Evolutionary conservation across 2,888 invertebrate genomes (phyloP), one percentile per base, ranked within the genome.

Genomic region (Halictus ligatus): DNA sequence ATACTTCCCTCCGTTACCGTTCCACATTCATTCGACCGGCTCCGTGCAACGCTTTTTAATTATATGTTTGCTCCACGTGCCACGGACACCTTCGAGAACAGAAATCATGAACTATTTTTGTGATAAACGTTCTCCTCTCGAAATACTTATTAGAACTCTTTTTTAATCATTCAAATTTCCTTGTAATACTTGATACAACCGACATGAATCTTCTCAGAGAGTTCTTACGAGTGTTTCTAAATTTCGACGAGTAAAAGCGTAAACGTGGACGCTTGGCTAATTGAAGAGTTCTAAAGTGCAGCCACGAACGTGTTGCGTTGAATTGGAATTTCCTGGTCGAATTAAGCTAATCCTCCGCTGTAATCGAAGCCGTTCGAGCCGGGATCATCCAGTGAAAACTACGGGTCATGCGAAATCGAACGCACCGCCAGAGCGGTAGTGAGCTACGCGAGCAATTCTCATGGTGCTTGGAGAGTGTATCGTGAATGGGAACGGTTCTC

Each of bases 401-500:
- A 86, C 76, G 78, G 75, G 78, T 77, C 84, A 80, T 84, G 83
- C 84, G 69, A 69, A 86, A 91, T 90, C 87, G 87, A 81, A 83
- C 78, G 64, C 64, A 64, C 18, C 64, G 29, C 76, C 76, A 83
- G 77, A 71, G 75, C 72, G 88, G 64, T 3, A 78, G 82, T 85
- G 89, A 91, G 86, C 90, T 86, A 86, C 84, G 76, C 84, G 87
- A 88, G 89, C 88, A 89, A 89, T 88, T 89, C 87, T 74, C 74
- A 84, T 77, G 80, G 85, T 91, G 77, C 90, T 87, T 88, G 88
- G 88, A n/a, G 58, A 58, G 58, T 58, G 58, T 91, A 90, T 91
- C 92, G 90, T 91, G 89, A 92, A 92, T 92, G 91, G 91, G 93
- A 93, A 91, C 92, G 86, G 89, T 88, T 92, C 83, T 18, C 88